Base-by-base conservation (phyloP, 2,888 invertebrate genomes). In the Caenorhabditis japonica region DNA sequence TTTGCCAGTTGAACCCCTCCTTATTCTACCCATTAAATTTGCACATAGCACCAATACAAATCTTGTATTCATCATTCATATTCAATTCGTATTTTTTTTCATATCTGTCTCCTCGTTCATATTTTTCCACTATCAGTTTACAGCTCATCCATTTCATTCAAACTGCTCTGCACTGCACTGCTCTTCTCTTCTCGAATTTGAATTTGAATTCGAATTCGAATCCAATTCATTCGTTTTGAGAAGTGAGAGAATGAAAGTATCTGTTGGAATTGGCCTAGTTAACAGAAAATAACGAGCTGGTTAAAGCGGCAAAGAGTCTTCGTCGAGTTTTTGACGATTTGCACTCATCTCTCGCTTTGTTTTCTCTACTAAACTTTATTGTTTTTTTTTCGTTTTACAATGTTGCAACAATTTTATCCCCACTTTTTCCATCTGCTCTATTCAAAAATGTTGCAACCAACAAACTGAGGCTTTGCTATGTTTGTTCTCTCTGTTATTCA, bases 381-480 rank as follows among this genome's bases (percentile, higher is more conserved):
- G 66, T 56, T 66, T 66, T 64, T 64, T n/a, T n/a, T n/a, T n/a
- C n/a, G n/a, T n/a, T n/a, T 66, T 66, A 66, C 66, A 66, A 66
- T 66, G 56, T 66, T 56, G 66, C 66, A 66, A 66, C 30, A 30
- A 7, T 30, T 30, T 30, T 30, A 30, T 30, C 10, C 30, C 30
- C 7, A 19, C 27, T 34, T 43, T 33, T 58, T 47, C 41, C 44
- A 15, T 15, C 15, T 21, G 15, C 23, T 33, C 55, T 66, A 56
- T 66, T 56, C 66, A 66, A 56, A 66, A 33, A 47, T 36, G 33
- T 49, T 47, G 51, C 44, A 64, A 64, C 64, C 55, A 64, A 64
- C 55, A 64, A 21, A 25, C 30, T 10, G 7, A 34, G 56, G 66
- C 66, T 56, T 33, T 43, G 56, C 49, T 49, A 52, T 53, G 53